Evolutionary conservation across 2,797 vertebrate genomes (phyloP), one percentile per base, ranked within the genome.

Genomic region (Capromys pilorides): DNA sequence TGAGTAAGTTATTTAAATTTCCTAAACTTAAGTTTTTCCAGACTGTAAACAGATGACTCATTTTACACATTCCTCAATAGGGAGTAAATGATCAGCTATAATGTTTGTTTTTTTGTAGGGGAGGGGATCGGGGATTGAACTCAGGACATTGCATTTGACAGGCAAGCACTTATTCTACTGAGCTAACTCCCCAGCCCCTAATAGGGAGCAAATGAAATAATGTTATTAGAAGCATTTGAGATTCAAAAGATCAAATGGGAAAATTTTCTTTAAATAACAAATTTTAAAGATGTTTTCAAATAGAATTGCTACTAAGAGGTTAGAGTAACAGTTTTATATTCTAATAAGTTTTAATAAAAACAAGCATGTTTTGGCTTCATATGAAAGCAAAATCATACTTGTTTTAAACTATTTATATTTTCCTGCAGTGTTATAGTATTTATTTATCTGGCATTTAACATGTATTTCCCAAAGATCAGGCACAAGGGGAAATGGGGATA

Each of bases 341-440:
- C 28, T 91, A 86, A 71, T 64, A 77, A 86, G 81, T 13, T 39
- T 85, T 73, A 57, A 83, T 36, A 87, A 90, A 87, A 26, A 78
- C 54, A 73, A 82, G n/a, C 10, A 90, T 14, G 21, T 33, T 85
- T 77, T 77, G 26, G 39, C 14, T 90, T 66, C 81, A 78, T 39
- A 90, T 64, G 26, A 88, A 95, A 86, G 57, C 8, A 90, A 90
- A 84, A 73, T 33, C 36, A 94, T 13, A 6, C 51, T n/a, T 80
- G 49, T 61, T n/a, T 61, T 54, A 69, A 75, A 57, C 41, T 10
- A 75, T 41, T 78, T 82, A 28, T 12, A 81, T 83, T 95, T 90
- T 59, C 57, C 24, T 85, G 28, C 12, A 54, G 28, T 33, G 88
- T 4, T 57, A 2, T 57, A 41, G 31, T 31, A 45, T 64, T 83